These are phyloP conservation scores for Erythrocebus patas DNA, from an alignment of 2,113 vertebrate genomes.

Conservation along the genomic window DNA sequence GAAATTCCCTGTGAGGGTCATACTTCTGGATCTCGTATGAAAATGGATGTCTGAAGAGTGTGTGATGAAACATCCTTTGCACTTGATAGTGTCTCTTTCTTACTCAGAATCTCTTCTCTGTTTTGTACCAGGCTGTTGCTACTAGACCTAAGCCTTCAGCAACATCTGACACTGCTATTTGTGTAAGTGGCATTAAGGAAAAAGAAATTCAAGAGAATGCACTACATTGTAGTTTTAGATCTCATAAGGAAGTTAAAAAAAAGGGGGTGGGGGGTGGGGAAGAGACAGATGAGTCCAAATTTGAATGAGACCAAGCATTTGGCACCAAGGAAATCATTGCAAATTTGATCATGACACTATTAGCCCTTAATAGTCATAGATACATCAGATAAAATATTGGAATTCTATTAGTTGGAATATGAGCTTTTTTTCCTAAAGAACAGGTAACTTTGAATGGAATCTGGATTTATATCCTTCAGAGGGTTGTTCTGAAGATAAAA, in stretches of 20 bases:
- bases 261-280: fast-evolving
- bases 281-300: neutral
- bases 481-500: neutral
- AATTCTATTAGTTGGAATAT: neutral
- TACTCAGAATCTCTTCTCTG: neutral
- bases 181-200: neutral
- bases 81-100: neutral
- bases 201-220: neutral
- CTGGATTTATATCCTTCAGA: neutral
- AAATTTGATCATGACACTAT: neutral
- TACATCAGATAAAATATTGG: neutral
- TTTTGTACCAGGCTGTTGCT: neutral
- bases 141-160: neutral
- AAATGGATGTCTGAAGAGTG: neutral
- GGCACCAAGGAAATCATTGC: neutral
- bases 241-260: neutral
- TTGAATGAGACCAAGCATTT: neutral
- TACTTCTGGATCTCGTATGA: neutral
- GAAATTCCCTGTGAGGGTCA: neutral
- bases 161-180: neutral
- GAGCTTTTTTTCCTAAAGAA: no score
- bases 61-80: neutral
- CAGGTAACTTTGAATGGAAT: neutral
- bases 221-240: neutral
- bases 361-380: neutral